Percentiles rank a stretch among this genome's conserved stretches.
Conservation (phyloP, 2,888 invertebrate genomes). For the Caenorhabditis sp. region DNA sequence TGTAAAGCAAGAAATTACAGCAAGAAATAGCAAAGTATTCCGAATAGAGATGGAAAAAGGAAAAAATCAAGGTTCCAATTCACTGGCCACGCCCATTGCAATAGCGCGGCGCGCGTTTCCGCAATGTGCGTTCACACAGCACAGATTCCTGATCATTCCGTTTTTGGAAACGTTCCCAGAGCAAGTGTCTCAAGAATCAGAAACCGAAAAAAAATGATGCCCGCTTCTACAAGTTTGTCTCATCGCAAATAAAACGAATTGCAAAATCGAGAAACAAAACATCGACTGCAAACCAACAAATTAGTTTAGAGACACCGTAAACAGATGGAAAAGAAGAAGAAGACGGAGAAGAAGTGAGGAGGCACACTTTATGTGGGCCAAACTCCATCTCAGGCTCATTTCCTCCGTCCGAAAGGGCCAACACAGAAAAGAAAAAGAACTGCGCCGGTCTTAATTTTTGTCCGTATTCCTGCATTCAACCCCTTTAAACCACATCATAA, state of each 20-base stretch:
- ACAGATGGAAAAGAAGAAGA: conserved; percentile 25
- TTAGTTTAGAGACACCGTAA: conserved; percentile 27
- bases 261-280: conserved; percentile 17
- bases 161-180: no score
- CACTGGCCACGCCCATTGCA: conserved; percentile 35
- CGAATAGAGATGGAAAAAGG: neutral
- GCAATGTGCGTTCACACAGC: conserved; percentile 9
- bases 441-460: no score
- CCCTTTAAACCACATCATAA: no score
- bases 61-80: conserved; percentile 18
- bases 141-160: no score
- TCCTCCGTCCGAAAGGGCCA: no score
- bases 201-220: neutral
- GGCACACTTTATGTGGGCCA: neutral
- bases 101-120: conserved; percentile 8
- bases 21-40: neutral
- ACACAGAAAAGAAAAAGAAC: no score
- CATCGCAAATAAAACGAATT: neutral
- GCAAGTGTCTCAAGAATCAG: neutral
- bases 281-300: neutral
- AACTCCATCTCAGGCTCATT: conserved; percentile 3
- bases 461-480: no score
- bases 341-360: no score
- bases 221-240: neutral
- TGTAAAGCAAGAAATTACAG: conserved; percentile 8